Percentiles rank a stretch among this genome's conserved stretches.
These are phyloP conservation scores for Holacanthus passer DNA, from an alignment of 2,113 vertebrate species.

Conservation along the genomic window DNA sequence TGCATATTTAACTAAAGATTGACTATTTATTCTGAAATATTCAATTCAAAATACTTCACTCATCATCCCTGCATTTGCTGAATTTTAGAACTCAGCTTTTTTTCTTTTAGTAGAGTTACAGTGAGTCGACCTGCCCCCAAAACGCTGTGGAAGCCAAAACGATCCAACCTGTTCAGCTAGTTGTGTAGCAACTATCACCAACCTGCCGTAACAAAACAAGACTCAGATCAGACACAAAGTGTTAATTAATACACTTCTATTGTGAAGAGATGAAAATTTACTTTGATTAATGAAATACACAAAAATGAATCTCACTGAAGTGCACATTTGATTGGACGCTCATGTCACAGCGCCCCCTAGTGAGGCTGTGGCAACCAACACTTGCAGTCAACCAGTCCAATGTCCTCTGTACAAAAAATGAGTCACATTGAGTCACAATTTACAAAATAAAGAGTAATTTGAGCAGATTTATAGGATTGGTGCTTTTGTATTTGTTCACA, in stretches of 20 bases:
- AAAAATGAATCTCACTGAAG: not conserved
- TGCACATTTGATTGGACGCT: not conserved
- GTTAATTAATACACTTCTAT: not conserved
- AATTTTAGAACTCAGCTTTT: not conserved
- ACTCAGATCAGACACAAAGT: not conserved
- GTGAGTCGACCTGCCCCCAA: not conserved
- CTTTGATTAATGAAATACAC: not conserved
- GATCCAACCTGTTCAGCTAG: not conserved
- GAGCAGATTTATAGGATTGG: not conserved
- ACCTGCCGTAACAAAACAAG: no score
- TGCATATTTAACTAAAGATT: no score
- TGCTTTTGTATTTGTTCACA: not conserved
- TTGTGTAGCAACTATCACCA: not conserved
- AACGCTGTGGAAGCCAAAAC: not conserved
- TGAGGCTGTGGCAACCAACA: not conserved
- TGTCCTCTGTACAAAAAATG: not conserved
- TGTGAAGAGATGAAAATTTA: not conserved
- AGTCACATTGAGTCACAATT: not conserved
- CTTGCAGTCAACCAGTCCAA: not conserved
- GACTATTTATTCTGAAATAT: not conserved
- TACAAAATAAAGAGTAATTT: not conserved
- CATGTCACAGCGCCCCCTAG: not conserved
- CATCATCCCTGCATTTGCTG: not conserved
- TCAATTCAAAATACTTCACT: not conserved
- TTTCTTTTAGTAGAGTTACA: not conserved